Evolutionary conservation across 2,113 vertebrate genomes (phyloP).

Genomic region (Pelecanoides urinatrix): DNA sequence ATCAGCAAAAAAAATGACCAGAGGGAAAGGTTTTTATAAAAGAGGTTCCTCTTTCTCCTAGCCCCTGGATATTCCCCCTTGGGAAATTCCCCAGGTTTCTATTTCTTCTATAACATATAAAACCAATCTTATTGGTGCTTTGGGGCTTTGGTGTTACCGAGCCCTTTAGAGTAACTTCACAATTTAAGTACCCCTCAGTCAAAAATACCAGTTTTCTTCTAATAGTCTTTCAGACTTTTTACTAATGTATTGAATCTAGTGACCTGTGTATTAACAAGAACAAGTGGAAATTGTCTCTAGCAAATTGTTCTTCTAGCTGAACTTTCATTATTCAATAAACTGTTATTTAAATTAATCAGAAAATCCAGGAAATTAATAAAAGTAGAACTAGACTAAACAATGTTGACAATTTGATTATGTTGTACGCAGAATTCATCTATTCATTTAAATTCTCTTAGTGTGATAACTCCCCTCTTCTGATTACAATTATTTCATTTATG

Average conservation of each 20-base stretch:
- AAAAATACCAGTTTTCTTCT: not conserved
- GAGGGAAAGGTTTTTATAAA: not conserved
- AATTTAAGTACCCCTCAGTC: not conserved
- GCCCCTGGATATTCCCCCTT: not conserved
- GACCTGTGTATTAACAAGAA: not conserved
- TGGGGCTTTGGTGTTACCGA: not conserved
- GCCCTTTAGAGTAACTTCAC: not conserved
- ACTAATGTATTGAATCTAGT: not conserved
- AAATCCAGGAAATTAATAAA: conserved; percentile 60
- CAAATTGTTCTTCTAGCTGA: conserved; percentile 37
- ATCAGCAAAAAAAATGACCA: not conserved
- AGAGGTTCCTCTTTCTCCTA: not conserved
- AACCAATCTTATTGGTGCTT: not conserved
- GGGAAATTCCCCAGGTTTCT: not conserved
- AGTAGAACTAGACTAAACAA: conserved; percentile 38
- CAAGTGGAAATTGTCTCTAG: conserved; percentile 24
- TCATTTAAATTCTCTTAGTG: conserved; percentile 62
- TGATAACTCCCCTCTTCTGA: conserved; percentile 64
- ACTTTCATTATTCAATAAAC: conserved; percentile 69
- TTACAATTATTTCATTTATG: conserved; percentile 70
- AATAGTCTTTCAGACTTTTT: not conserved
- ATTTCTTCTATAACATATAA: not conserved
- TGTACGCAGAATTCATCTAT: conserved; percentile 66
- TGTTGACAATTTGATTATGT: conserved; percentile 68
- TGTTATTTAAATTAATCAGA: conserved; percentile 72